Base-by-base conservation (phyloP, 1,140 invertebrate genomes). In the Teleogryllus occipitalis region DNA sequence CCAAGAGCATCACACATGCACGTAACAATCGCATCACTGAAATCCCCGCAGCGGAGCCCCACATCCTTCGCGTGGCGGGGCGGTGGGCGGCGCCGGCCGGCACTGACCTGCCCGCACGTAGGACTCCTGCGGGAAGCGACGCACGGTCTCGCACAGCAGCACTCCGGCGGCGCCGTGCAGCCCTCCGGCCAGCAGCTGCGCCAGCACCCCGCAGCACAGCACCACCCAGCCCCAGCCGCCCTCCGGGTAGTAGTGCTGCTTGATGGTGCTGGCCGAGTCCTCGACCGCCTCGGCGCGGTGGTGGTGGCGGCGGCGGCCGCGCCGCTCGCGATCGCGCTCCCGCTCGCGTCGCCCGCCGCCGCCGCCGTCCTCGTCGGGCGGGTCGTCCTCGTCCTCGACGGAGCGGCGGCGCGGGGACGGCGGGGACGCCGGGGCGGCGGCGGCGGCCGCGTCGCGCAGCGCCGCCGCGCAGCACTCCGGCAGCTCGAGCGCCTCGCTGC, bases 221-320 rank as follows among this genome's bases (percentile, higher is more conserved):
- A 92, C 86, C 79, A 91, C 85, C 90, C 91, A 92, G 18, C 91
- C 91, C 91, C 91, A 92, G 78, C 90, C 90, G 65, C 89, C 90
- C 83, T 92, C 91, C 0, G 91, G 91, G 82, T 91, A 92, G 84
- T 91, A 91, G 82, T 92, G 90, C 82, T 90, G 89, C 81, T 84
- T 86, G 81, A 89, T 86, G 14, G 87, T 88, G 78, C 73, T 79
- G 10, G 10, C 54, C 15, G 76, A 27, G 46, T 27, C 22, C 0
- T 46, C 76, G 22, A 46, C 7, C 76, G 12, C 39, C 46, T n/a
- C 65, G 12, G 47, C 14, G 46, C 47, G 12, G 12, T 76, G 18
- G n/a, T 14, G 22, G 21, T 10, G 14, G 47, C 15, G 8, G 78
- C n/a, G 47, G 82, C 27, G 54, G 10, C 0, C 18, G 54, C 18